Evolutionary conservation across 2,113 vertebrate species (phyloP).

Genomic region (Cygnus atratus): DNA sequence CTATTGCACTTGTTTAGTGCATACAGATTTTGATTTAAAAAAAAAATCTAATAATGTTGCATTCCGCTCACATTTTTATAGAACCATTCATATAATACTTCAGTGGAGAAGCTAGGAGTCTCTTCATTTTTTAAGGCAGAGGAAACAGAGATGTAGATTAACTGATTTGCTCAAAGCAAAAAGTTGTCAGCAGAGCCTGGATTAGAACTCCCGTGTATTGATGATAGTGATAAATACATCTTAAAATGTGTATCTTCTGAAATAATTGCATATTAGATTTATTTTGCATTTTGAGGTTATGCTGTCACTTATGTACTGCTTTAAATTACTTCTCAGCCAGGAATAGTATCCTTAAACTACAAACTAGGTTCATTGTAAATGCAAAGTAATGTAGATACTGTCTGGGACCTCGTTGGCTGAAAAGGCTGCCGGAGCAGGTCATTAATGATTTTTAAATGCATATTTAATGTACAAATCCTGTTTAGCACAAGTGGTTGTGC

Average conservation of each 20-base stretch:
- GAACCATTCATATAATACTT: neutral
- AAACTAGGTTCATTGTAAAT: neutral
- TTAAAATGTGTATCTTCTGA: neutral
- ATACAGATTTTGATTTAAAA: neutral
- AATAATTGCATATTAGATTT: neutral
- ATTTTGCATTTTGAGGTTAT: neutral
- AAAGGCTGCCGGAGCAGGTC: neutral
- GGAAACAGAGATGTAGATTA: neutral
- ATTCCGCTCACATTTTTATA: neutral
- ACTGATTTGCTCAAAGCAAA: neutral
- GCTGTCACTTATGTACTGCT: neutral
- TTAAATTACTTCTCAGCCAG: conserved; percentile 6
- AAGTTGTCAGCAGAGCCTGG: neutral
- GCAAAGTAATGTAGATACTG: neutral
- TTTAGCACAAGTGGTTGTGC: neutral
- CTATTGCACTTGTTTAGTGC: neutral
- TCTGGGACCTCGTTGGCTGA: neutral
- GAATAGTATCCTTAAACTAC: neutral
- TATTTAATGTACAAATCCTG: neutral
- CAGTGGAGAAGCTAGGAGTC: neutral
- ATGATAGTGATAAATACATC: neutral
- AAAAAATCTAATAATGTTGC: neutral
- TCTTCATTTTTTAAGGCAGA: neutral
- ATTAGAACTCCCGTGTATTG: neutral
- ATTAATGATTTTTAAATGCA: neutral